phyloP scores from a whole-genome alignment of 2,113 vertebrate genomes.

The Zosterops borbonicus region DNA sequence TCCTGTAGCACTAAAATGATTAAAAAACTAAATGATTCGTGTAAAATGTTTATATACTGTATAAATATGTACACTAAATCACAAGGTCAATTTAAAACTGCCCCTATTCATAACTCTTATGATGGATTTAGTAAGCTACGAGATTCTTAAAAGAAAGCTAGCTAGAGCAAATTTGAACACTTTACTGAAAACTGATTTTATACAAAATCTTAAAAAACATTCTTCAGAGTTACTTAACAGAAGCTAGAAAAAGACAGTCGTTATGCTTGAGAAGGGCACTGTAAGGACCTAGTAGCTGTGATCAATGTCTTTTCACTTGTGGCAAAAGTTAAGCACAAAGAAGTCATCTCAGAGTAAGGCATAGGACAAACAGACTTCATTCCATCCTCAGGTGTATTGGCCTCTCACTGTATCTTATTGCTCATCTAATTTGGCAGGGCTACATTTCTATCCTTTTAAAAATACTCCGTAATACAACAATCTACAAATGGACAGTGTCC shows the following conservation, averaged over 20 bases:
- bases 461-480: conserved; percentile 47
- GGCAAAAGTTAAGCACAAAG: conserved; percentile 48
- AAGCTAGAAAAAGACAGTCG: conserved; percentile 66
- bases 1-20: conserved; percentile 68
- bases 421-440: conserved; percentile 59
- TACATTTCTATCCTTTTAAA: conserved; percentile 24
- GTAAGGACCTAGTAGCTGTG: conserved; percentile 55
- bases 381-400: conserved; percentile 51
- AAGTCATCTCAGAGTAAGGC: conserved; percentile 64
- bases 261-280: conserved; percentile 36
- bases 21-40: conserved; percentile 80
- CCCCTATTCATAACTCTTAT: conserved; percentile 47
- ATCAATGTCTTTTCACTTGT: conserved; percentile 19
- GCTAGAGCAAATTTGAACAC: conserved; percentile 57
- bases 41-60: conserved; percentile 77
- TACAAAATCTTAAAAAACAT: conserved; percentile 78
- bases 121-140: conserved; percentile 62
- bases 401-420: conserved; percentile 68
- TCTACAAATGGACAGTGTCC: conserved; percentile 36
- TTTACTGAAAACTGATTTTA: conserved; percentile 66
- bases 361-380: conserved; percentile 69
- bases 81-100: conserved; percentile 63
- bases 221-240: conserved; percentile 66
- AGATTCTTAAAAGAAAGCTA: conserved; percentile 57
- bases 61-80: conserved; percentile 74